Conservation (phyloP, 1,140 invertebrate genomes). For the Globodera rostochiensis region DNA sequence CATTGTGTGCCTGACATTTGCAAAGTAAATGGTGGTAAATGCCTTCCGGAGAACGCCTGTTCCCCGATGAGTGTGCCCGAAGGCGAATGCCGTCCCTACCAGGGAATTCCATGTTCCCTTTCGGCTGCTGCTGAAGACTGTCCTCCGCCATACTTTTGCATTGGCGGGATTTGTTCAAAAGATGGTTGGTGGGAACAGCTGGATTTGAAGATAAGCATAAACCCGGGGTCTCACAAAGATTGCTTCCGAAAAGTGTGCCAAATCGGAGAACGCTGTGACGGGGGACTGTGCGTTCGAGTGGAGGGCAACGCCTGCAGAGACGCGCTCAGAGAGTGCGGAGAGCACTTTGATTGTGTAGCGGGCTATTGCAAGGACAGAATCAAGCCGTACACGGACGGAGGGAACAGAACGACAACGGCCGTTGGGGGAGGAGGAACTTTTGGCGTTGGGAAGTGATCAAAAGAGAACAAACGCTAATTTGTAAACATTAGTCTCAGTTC, state of each 20-base stretch:
- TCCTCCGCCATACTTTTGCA: conserved; percentile 50
- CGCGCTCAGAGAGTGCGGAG: conserved; percentile 58
- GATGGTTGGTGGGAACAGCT: conserved; percentile 41
- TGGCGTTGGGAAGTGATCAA: neutral
- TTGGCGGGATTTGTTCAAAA: conserved; percentile 54
- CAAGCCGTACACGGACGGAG: neutral
- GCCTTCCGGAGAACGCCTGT: conserved; percentile 51
- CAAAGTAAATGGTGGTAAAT: conserved; percentile 30
- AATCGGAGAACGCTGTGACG: conserved; percentile 61
- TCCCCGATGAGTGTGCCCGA: conserved; percentile 35
- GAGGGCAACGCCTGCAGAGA: conserved; percentile 53
- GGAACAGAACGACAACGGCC: neutral
- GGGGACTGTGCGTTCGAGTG: conserved; percentile 57
- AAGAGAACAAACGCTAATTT: neutral
- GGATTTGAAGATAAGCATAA: conserved; percentile 6
- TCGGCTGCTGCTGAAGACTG: conserved; percentile 42
- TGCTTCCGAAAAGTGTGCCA: conserved; percentile 61
- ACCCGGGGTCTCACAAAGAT: conserved; percentile 33
- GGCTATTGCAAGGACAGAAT: conserved; percentile 51
- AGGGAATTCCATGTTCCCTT: conserved; percentile 32
- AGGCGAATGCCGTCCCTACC: conserved; percentile 55
- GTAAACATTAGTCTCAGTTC: neutral
- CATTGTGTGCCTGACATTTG: conserved; percentile 45
- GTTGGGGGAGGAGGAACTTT: neutral
- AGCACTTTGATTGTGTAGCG: conserved; percentile 54